phyloP scores from a whole-genome alignment of 2,888 invertebrate genomes.

The Cheilosia vulpina region DNA sequence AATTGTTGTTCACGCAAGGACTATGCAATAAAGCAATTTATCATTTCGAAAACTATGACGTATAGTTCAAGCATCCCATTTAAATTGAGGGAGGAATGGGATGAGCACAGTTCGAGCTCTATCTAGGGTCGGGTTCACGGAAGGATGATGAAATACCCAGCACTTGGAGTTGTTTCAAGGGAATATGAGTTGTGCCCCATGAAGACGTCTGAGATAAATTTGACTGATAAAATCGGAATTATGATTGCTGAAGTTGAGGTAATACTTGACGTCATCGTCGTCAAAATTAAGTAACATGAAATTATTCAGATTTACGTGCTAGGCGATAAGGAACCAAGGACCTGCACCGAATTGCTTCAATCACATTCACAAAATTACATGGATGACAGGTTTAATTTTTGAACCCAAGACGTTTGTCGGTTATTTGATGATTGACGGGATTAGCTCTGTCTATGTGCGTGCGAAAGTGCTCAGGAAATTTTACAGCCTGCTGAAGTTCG shows the following conservation, averaged over 20 bases:
- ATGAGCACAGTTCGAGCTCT: constrained; percentile 14
- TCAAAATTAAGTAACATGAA: not conserved
- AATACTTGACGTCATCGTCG: constrained; percentile 10
- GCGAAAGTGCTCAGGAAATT: too few relatives aligned
- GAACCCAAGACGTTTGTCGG: not conserved
- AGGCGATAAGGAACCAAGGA: not conserved
- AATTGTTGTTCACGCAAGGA: constrained; percentile 55
- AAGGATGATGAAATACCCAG: constrained; percentile 43
- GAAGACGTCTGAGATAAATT: constrained; percentile 45
- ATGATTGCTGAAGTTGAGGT: constrained; percentile 35
- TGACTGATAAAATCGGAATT: constrained; percentile 51
- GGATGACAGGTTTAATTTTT: not conserved
- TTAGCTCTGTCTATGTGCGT: too few relatives aligned
- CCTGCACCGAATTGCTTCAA: not conserved
- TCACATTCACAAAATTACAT: not conserved
- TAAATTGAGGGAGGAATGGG: not conserved
- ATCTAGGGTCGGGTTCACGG: not conserved
- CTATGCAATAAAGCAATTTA: constrained; percentile 69
- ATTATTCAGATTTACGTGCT: constrained; percentile 4
- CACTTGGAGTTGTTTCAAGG: constrained; percentile 30
- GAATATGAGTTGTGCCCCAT: not conserved
- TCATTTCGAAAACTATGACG: constrained; percentile 50
- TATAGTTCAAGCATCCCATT: constrained; percentile 33
- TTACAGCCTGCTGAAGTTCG: too few relatives aligned
- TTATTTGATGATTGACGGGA: too few relatives aligned